Conservation (phyloP, 2,113 vertebrate genomes). For the Marmota monax region DNA sequence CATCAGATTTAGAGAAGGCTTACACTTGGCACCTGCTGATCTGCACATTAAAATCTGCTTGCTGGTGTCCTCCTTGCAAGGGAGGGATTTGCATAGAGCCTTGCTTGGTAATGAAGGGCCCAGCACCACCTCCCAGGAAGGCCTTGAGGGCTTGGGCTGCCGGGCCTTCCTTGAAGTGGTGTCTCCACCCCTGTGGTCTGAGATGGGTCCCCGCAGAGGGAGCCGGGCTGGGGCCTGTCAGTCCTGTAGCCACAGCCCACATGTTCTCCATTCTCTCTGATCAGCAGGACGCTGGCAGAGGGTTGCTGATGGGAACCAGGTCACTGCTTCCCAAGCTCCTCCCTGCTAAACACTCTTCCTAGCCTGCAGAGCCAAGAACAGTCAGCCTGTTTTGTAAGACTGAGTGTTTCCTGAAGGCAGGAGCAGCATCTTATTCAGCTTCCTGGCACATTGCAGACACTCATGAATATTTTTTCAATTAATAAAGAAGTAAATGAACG, state of each 20-base stretch:
- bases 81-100: neutral
- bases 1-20: neutral
- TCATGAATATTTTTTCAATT: neutral
- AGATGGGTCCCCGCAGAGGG: fast-evolving
- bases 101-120: neutral
- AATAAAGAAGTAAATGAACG: constrained; percentile 46
- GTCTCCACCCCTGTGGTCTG: fast-evolving
- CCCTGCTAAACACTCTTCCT: neutral
- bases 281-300: neutral
- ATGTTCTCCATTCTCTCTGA: neutral
- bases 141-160: fast-evolving
- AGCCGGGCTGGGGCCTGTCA: neutral
- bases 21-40: neutral
- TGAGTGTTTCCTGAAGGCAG: neutral
- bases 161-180: neutral
- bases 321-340: neutral
- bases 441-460: too few species aligned
- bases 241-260: fast-evolving
- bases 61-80: neutral
- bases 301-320: neutral
- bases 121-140: fast-evolving
- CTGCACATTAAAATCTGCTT: neutral
- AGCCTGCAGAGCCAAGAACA: neutral
- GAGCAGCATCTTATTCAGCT: neutral
- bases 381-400: neutral